These are phyloP conservation scores for Nesidiocoris tenuis DNA, from an alignment of 2,888 invertebrate genomes.

Conservation along the genomic window DNA sequence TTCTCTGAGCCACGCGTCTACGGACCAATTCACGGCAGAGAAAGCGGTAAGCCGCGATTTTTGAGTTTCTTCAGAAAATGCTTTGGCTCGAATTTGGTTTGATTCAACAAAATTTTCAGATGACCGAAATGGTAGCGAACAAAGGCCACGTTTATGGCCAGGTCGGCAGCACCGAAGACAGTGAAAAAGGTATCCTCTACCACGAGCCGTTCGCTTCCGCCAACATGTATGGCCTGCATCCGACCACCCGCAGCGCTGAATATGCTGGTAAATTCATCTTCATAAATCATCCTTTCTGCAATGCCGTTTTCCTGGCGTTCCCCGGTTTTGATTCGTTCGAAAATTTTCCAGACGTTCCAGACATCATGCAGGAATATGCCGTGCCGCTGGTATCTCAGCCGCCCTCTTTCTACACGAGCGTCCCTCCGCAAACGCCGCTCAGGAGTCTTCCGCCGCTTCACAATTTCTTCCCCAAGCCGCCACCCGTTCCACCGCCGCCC, in stretches of 20 bases:
- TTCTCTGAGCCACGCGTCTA: constrained; percentile 49
- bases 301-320: neutral
- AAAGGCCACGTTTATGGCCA: constrained; percentile 53
- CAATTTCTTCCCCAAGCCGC: constrained; percentile 62
- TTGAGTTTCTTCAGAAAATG: no score
- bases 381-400: constrained; percentile 62
- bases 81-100: no score
- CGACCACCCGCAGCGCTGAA: constrained; percentile 31
- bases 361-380: constrained; percentile 64
- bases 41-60: constrained; percentile 46
- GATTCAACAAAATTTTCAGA: no score
- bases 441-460: constrained; percentile 59
- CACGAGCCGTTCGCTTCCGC: constrained; percentile 58
- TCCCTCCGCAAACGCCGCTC: constrained; percentile 56
- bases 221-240: constrained; percentile 55
- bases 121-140: constrained; percentile 39
- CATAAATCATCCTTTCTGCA: neutral
- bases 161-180: constrained; percentile 52
- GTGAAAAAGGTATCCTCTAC: constrained; percentile 54
- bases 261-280: constrained; percentile 41
- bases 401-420: constrained; percentile 46
- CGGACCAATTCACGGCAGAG: constrained; percentile 43
- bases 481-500: constrained; percentile 67
- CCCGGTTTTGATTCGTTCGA: no score
- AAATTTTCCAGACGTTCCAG: constrained; percentile 55